phyloP scores from a whole-genome alignment of 2,113 vertebrate genomes.

The Lutjanus erythropterus region DNA sequence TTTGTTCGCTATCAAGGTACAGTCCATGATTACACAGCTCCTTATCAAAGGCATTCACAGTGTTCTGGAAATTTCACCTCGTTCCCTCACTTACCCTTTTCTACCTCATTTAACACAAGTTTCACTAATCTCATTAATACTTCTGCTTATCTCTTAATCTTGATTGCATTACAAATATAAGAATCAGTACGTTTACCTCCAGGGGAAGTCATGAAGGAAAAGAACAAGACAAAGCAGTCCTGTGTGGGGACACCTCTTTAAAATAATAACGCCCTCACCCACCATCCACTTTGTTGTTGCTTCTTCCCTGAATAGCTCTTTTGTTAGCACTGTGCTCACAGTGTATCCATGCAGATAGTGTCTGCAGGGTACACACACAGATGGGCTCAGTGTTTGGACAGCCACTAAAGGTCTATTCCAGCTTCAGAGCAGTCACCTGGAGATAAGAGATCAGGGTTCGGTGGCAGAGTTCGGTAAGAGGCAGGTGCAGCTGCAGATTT shows the following conservation, averaged over 20 bases:
- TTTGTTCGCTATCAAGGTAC: conserved; percentile 5
- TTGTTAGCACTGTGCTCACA: conserved; percentile 50
- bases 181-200: neutral
- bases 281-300: conserved; percentile 22
- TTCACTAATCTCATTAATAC: neutral
- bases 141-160: neutral
- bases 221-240: neutral
- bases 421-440: conserved; percentile 48
- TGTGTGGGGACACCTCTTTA: neutral
- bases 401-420: conserved; percentile 47
- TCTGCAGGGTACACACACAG: conserved; percentile 50
- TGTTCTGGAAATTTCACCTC: conserved; percentile 1
- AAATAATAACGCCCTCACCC: conserved; percentile 8
- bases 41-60: neutral
- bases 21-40: neutral
- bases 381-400: conserved; percentile 58
- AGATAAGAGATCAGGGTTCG: conserved; percentile 60
- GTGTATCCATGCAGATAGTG: conserved; percentile 47
- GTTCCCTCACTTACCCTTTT: conserved; percentile 13
- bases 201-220: neutral
- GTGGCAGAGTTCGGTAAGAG: conserved; percentile 5
- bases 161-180: neutral
- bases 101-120: conserved; percentile 12
- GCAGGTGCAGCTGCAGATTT: neutral
- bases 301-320: conserved; percentile 45